Conservation (phyloP, 2,113 vertebrate species). For the Lampris incognitus region DNA sequence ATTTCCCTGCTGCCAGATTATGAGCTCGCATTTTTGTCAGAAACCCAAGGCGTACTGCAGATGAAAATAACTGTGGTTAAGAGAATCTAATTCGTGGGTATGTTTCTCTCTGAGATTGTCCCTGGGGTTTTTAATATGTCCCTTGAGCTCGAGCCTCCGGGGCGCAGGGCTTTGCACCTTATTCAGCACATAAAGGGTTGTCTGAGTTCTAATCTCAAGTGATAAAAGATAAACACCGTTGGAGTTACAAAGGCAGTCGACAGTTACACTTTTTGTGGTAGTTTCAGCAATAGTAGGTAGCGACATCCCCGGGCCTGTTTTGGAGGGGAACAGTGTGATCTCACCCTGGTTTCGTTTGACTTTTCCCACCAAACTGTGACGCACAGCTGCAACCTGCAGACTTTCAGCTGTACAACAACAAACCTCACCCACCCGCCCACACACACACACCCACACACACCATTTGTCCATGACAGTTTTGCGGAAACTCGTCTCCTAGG, state of each 20-base stretch:
- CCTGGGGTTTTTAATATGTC: constrained; percentile 1
- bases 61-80: background rate
- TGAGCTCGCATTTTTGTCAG: constrained; percentile 4
- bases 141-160: background rate
- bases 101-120: background rate
- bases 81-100: background rate
- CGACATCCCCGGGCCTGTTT: constrained; percentile 3
- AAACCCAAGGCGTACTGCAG: background rate
- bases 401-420: constrained; percentile 30
- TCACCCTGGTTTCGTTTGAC: constrained; percentile 41
- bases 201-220: background rate
- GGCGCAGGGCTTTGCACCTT: background rate
- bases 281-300: constrained; percentile 38
- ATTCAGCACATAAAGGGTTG: constrained; percentile 7
- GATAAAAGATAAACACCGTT: constrained; percentile 6
- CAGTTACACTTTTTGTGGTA: constrained; percentile 27
- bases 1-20: constrained; percentile 16
- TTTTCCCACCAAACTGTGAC: constrained; percentile 25
- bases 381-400: constrained; percentile 20
- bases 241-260: constrained; percentile 3
- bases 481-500: too few relatives aligned
- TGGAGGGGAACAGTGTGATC: constrained; percentile 35
- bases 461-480: too few relatives aligned
- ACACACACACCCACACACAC: too few relatives aligned
- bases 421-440: background rate